Percentiles rank a stretch among this genome's conserved stretches.
Conservation (phyloP, 2,113 vertebrate species). For the Cololabis saira region DNA sequence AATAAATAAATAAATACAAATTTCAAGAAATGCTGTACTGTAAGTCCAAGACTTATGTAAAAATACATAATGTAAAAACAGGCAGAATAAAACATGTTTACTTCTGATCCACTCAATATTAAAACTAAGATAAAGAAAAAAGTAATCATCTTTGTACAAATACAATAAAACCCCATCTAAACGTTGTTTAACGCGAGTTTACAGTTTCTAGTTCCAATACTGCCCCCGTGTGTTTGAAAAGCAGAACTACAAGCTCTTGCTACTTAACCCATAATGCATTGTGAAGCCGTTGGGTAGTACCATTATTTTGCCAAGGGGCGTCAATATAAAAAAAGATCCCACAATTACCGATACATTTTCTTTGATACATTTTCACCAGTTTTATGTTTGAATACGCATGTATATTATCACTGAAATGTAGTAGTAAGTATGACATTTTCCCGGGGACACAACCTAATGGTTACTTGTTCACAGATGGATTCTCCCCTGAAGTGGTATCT, state of each 20-base stretch:
- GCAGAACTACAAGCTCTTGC: conserved; percentile 3
- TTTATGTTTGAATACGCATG: rapidly evolving
- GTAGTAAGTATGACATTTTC: rapidly evolving
- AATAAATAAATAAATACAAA: too few species aligned
- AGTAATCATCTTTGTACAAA: too few species aligned
- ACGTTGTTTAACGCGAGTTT: too few species aligned
- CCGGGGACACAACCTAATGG: rapidly evolving
- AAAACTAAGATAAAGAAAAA: too few species aligned
- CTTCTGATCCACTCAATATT: too few species aligned
- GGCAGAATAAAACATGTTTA: too few species aligned
- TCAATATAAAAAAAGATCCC: neutral
- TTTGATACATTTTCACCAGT: rapidly evolving
- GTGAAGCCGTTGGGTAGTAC: conserved; percentile 27
- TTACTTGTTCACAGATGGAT: conserved; percentile 30
- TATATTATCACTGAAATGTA: rapidly evolving
- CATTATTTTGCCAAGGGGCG: conserved; percentile 30
- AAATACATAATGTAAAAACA: neutral
- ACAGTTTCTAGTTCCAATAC: conserved; percentile 7
- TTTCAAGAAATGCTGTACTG: neutral
- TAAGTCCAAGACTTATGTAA: neutral
- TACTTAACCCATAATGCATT: conserved; percentile 65
- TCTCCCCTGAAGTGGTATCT: conserved; percentile 76
- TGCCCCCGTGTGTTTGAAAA: conserved; percentile 4
- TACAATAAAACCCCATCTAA: too few species aligned
- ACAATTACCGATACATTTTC: rapidly evolving